Percentiles rank a stretch among this genome's conserved stretches.
phyloP scores from a whole-genome alignment of 2,113 vertebrate species.

The Butorides virescens region DNA sequence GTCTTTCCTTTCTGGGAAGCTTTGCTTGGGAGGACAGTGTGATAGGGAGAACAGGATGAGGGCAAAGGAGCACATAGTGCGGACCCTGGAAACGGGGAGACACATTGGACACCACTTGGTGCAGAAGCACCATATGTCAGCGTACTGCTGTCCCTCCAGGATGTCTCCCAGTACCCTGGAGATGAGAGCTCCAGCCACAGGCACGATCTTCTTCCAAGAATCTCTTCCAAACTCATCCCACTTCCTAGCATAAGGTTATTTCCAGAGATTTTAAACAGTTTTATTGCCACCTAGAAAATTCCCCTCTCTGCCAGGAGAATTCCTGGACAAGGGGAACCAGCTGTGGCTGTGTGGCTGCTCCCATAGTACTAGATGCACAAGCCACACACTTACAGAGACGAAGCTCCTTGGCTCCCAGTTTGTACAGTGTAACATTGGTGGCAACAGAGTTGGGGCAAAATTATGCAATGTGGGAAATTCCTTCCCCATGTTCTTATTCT shows the following conservation, averaged over 20 bases:
- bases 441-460: background rate
- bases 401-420: background rate
- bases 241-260: background rate
- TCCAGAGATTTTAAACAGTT: background rate
- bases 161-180: background rate
- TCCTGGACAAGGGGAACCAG: background rate
- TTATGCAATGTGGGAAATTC: background rate
- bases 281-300: background rate
- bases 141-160: background rate
- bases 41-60: background rate
- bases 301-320: background rate
- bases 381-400: too few species aligned
- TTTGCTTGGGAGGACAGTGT: background rate
- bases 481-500: background rate
- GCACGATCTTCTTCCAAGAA: background rate
- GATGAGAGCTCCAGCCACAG: background rate
- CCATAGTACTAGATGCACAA: background rate
- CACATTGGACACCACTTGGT: fast-evolving
- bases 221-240: background rate
- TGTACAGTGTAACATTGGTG: background rate
- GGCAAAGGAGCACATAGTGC: background rate
- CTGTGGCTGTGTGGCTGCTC: background rate
- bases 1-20: background rate
- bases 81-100: background rate
- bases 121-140: background rate